Evolutionary conservation across 2,888 invertebrate species (phyloP), one percentile per base, ranked within the genome.

Genomic region (Drosophila phalerata): DNA sequence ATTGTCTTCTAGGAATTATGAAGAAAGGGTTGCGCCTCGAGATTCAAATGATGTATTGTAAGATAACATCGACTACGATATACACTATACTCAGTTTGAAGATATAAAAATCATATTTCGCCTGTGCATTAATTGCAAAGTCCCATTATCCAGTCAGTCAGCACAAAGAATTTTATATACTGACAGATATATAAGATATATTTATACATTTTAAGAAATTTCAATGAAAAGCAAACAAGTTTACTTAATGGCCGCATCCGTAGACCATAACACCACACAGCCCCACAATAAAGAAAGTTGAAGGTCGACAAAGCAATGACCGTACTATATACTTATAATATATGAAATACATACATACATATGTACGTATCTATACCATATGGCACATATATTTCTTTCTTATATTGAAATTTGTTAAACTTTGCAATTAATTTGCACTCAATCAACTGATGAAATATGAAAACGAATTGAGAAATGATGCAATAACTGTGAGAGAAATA

Each of bases 231-330:
- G 85, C 74, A 87, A 84, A 84, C 87, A 88, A 88, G 84, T 84
- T 84, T 86, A 69, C 68, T 82, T 85, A 83, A 85, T 81, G 78
- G 86, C 64, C 73, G 64, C 86, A 80, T 83, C 74, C 81, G 69
- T 64, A 69, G 81, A 71, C 65, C 80, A 68, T 66, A 77, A 58
- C 67, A 73, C 30, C 60, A 32, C 49, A 38, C 53, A 69, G 47
- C 2, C 15, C 53, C 67, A 57, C 68, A 79, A 88, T 84, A 88
- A 86, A 84, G 88, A 83, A 86, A 89, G 90, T 89, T 89, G 87
- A 87, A 87, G 87, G 87, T 79, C 81, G 75, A 56, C 70, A 68
- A 81, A 67, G 56, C 89, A 81, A 84, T 86, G 90, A 89, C 88
- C 87, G 83, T 83, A 83, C 69, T 81, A 25, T 58, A 42, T 45